A percentile compares a stretch with the other conserved stretches of the same genome.
Conservation (phyloP, 2,113 vertebrate genomes). For the Clarias magur region DNA sequence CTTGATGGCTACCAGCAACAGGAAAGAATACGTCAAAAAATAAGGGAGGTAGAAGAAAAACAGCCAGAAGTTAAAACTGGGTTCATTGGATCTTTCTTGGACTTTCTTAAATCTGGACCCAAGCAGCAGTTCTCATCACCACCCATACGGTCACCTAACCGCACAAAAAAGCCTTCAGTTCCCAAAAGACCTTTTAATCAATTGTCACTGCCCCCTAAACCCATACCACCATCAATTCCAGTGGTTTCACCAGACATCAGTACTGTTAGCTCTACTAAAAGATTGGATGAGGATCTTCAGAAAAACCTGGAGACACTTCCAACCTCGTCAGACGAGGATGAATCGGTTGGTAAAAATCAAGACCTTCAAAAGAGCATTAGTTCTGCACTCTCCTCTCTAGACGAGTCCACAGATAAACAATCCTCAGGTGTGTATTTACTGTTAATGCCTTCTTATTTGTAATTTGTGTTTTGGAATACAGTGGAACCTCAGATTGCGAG, state of each 20-base stretch:
- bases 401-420: constrained; percentile 85
- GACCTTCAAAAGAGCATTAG: constrained; percentile 89
- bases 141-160: constrained; percentile 83
- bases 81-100: constrained; percentile 96
- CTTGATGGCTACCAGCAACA: constrained; percentile 92
- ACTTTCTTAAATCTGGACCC: constrained; percentile 95
- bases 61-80: constrained; percentile 97
- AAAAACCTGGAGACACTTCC: constrained; percentile 88
- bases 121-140: constrained; percentile 92
- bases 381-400: constrained; percentile 82
- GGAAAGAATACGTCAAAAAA: constrained; percentile 96
- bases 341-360: constrained; percentile 85
- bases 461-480: background rate
- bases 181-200: constrained; percentile 75
- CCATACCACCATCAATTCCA: constrained; percentile 63
- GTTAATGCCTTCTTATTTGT: background rate
- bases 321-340: constrained; percentile 93
- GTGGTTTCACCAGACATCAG: constrained; percentile 69
- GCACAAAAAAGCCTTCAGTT: constrained; percentile 80
- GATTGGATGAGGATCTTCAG: constrained; percentile 84
- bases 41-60: constrained; percentile 96
- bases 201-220: constrained; percentile 71
- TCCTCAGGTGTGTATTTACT: constrained; percentile 75
- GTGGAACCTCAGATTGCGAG: too few species aligned
- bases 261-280: constrained; percentile 76